phyloP scores from a whole-genome alignment of 2,888 invertebrate species.

The Minunthozetes semirufus region DNA sequence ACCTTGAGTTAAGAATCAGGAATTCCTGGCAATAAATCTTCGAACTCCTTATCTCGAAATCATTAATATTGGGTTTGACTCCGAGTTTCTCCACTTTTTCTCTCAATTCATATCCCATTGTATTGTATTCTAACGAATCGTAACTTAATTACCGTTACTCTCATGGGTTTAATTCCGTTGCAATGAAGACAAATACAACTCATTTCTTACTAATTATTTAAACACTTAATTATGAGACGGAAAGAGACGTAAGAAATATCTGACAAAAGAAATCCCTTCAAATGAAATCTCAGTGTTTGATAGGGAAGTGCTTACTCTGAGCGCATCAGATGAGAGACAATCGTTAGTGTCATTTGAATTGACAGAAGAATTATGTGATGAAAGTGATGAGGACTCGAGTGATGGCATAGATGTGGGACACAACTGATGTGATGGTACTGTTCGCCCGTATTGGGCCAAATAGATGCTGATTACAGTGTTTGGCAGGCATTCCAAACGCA shows the following conservation, averaged over 20 bases:
- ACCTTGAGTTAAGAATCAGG: too few species aligned
- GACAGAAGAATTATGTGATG: constrained; percentile 4
- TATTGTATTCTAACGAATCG: too few species aligned
- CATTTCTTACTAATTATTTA: too few species aligned
- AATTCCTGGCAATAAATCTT: not conserved
- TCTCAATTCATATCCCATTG: too few species aligned
- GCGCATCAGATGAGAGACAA: constrained; percentile 12
- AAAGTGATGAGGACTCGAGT: constrained; percentile 7
- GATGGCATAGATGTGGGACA: constrained; percentile 44
- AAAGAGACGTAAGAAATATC: too few species aligned
- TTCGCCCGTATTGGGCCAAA: constrained; percentile 79
- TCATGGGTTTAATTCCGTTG: too few species aligned
- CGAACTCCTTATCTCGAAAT: not conserved
- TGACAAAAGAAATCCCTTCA: too few species aligned
- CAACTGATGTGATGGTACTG: constrained; percentile 50
- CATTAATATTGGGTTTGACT: not conserved
- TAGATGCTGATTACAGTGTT: constrained; percentile 86
- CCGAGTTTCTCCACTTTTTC: not conserved
- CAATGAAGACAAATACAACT: too few species aligned
- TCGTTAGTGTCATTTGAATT: constrained; percentile 4
- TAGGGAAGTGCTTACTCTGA: not conserved
- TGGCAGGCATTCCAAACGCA: constrained; percentile 77
- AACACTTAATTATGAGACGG: too few species aligned
- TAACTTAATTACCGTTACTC: too few species aligned
- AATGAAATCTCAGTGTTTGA: not conserved